Evolutionary conservation across 2,113 vertebrate genomes (phyloP).

Genomic region (Ceyx melanurus): DNA sequence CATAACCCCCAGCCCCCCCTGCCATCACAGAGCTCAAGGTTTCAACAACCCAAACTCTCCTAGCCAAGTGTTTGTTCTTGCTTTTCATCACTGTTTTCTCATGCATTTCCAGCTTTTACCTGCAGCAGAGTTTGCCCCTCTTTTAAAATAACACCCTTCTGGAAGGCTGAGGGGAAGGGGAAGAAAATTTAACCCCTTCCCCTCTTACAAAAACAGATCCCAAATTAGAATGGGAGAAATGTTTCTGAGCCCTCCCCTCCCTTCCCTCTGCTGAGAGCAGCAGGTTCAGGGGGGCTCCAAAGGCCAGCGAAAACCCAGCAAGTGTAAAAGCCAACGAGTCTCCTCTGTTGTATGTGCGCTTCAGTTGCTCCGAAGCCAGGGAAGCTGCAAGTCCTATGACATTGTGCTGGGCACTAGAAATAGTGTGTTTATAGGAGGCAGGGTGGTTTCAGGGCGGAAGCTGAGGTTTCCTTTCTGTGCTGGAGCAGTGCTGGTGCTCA

Average conservation of each 20-base stretch:
- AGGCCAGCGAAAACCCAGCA: neutral
- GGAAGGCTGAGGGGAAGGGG: neutral
- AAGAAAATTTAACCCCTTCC: neutral
- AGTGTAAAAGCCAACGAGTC: neutral
- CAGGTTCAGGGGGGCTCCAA: neutral
- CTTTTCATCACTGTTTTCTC: neutral
- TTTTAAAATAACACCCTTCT: neutral
- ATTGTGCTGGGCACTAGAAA: neutral
- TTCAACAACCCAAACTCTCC: neutral
- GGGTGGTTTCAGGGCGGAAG: conserved; percentile 22
- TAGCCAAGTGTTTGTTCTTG: neutral
- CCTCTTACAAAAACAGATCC: neutral
- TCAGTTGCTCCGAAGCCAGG: neutral
- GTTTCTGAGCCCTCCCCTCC: neutral
- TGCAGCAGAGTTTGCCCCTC: neutral
- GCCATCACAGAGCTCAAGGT: neutral
- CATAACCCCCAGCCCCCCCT: neutral
- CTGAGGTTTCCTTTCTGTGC: conserved; percentile 22
- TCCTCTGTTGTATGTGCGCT: fast-evolving
- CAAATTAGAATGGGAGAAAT: neutral
- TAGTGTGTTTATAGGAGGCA: neutral
- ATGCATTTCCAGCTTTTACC: neutral
- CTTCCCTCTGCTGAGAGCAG: neutral
- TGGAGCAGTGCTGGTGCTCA: neutral
- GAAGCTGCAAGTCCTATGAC: neutral